phyloP scores from a whole-genome alignment of 2,888 invertebrate genomes.

The Eristalis intricaria region DNA sequence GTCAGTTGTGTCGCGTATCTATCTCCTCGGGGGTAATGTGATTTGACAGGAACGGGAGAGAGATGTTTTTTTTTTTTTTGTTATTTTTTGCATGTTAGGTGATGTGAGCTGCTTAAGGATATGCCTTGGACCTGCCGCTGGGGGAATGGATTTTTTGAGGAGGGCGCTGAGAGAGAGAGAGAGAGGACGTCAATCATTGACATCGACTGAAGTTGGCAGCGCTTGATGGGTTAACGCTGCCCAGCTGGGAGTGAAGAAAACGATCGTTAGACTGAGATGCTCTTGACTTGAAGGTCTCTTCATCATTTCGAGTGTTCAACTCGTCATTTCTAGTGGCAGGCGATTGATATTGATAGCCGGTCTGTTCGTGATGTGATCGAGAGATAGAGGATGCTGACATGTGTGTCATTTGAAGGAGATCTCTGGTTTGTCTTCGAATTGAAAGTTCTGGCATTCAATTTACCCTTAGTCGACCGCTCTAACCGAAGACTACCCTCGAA shows the following conservation, averaged over 20 bases:
- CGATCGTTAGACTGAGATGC: neutral
- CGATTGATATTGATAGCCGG: neutral
- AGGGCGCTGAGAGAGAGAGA: neutral
- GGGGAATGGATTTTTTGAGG: neutral
- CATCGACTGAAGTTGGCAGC: neutral
- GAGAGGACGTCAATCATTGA: neutral
- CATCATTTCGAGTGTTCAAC: neutral
- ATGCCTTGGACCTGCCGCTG: neutral
- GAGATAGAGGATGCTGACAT: too few relatives aligned
- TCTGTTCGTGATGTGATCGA: too few relatives aligned
- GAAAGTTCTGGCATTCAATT: too few relatives aligned
- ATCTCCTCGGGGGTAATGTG: conserved; percentile 34
- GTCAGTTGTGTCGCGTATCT: neutral
- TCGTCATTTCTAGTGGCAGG: neutral
- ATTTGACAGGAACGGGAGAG: conserved; percentile 21
- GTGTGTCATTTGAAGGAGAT: too few relatives aligned
- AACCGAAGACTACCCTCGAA: too few relatives aligned
- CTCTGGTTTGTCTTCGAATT: too few relatives aligned
- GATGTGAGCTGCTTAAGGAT: neutral
- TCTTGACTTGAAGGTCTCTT: neutral
- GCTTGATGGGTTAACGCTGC: neutral
- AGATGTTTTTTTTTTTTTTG: neutral
- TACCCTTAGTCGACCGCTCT: too few relatives aligned
- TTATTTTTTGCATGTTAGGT: neutral
- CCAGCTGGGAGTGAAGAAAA: neutral